Conservation (phyloP, 2,888 invertebrate species). For the Mythimna loreyi region DNA sequence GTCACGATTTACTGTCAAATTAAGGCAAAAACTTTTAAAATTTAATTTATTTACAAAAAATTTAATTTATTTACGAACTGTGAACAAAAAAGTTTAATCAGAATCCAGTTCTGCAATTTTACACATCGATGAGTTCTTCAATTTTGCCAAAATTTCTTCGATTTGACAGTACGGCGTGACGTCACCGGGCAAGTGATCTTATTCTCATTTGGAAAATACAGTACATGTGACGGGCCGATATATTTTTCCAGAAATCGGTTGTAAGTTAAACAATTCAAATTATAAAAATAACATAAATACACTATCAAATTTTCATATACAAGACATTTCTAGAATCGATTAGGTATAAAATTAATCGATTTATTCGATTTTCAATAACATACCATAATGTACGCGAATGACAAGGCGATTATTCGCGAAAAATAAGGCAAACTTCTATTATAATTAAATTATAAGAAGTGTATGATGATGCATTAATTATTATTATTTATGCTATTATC, state of each 20-base stretch:
- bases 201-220: too few species aligned
- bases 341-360: conserved; percentile 7
- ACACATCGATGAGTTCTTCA: too few species aligned
- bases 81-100: too few species aligned
- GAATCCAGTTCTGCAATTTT: too few species aligned
- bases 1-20: too few species aligned
- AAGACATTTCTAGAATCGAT: conserved; percentile 13
- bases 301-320: conserved; percentile 10
- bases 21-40: too few species aligned
- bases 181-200: too few species aligned
- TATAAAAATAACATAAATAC: conserved; percentile 7
- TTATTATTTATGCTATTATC: conserved; percentile 14
- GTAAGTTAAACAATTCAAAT: background rate
- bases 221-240: background rate
- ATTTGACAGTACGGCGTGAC: too few species aligned
- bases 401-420: conserved; percentile 28
- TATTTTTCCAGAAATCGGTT: background rate
- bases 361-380: conserved; percentile 8
- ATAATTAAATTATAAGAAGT: conserved; percentile 56
- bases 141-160: too few species aligned
- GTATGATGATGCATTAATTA: conserved; percentile 38
- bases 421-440: conserved; percentile 55
- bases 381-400: conserved; percentile 23
- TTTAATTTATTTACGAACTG: too few species aligned
- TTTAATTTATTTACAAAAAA: too few species aligned